Percentiles rank a stretch among this genome's conserved stretches.
These are phyloP conservation scores for Lepidonotus clava DNA, from an alignment of 2,888 invertebrate genomes.

Conservation along the genomic window DNA sequence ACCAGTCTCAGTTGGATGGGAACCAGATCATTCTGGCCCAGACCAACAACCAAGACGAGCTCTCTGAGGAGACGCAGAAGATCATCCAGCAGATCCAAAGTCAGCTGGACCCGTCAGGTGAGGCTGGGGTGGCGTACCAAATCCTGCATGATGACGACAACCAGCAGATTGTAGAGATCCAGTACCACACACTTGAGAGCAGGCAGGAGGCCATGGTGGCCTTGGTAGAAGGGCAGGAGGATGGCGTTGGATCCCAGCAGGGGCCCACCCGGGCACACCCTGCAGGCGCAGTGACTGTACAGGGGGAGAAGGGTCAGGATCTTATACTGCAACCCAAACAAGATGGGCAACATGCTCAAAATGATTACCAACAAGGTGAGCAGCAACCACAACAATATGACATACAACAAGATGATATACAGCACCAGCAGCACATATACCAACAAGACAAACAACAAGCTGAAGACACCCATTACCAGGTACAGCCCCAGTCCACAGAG, in stretches of 20 bases:
- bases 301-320: neutral
- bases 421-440: neutral
- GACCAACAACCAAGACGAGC: neutral
- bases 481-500: too few species aligned
- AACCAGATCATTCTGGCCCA: conserved; percentile 2
- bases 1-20: conserved; percentile 1
- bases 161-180: conserved; percentile 61
- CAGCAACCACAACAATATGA: neutral
- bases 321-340: neutral
- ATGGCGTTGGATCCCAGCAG: neutral
- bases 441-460: neutral
- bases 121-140: conserved; percentile 57
- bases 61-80: conserved; percentile 51
- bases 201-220: neutral
- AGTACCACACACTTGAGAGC: conserved; percentile 43
- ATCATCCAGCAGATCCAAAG: conserved; percentile 55
- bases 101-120: conserved; percentile 48
- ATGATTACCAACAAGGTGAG: neutral
- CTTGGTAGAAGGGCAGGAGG: neutral
- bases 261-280: too few species aligned
- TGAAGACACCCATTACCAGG: neutral
- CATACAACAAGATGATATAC: neutral
- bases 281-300: too few species aligned
- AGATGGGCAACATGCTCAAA: neutral
- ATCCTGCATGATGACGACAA: conserved; percentile 60